Conservation (phyloP, 2,888 invertebrate species). For the Meganola albula region DNA sequence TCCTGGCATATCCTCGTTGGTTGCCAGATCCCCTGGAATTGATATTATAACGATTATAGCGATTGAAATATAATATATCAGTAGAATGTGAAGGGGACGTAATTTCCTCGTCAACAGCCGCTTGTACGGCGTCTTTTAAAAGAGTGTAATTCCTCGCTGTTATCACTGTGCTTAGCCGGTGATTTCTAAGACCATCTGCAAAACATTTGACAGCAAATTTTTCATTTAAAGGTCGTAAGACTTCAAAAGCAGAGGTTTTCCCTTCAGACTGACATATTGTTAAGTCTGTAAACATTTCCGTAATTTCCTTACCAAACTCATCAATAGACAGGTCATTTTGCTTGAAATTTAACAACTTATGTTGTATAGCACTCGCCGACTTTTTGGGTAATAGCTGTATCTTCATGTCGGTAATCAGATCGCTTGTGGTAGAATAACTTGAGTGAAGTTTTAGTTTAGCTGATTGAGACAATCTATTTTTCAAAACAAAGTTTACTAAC, state of each 20-base stretch:
- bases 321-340: constrained; percentile 1
- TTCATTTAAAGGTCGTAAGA: constrained; percentile 4
- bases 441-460: constrained; percentile 3
- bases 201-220: constrained; percentile 4
- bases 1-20: neutral
- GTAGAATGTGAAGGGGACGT: neutral
- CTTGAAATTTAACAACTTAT: neutral
- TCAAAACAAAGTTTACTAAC: constrained; percentile 6
- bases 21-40: constrained; percentile 1
- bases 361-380: neutral
- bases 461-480: neutral
- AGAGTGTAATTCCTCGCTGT: neutral
- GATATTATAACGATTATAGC: constrained; percentile 1
- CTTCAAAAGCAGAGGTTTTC: neutral
- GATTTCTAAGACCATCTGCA: constrained; percentile 4
- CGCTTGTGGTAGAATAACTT: neutral
- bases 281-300: constrained; percentile 2
- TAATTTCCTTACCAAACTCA: neutral
- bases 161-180: constrained; percentile 1
- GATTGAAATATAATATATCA: constrained; percentile 1
- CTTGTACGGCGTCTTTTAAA: constrained; percentile 5
- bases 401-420: constrained; percentile 3
- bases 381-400: constrained; percentile 5
- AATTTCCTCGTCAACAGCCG: constrained; percentile 3
- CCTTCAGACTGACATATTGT: constrained; percentile 4